Evolutionary conservation across 1,140 invertebrate genomes (phyloP).

Genomic region (Brachionus koreanus): DNA sequence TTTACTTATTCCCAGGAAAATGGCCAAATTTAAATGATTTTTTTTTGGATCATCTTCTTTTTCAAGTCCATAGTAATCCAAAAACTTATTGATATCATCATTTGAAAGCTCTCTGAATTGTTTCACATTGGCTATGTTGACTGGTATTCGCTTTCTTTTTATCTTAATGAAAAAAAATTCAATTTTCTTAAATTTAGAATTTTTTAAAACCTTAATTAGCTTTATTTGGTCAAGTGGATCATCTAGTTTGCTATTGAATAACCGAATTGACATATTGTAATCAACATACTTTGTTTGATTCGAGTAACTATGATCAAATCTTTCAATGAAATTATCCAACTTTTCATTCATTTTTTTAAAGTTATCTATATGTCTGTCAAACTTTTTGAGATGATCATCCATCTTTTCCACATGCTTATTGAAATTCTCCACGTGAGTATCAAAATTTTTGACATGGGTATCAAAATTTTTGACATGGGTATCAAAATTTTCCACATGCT

Average conservation of each 20-base stretch:
- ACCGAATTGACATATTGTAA: not conserved
- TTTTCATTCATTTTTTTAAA: too few relatives aligned
- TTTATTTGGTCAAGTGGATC: not conserved
- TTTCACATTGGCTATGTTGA: not conserved
- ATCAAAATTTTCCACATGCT: too few relatives aligned
- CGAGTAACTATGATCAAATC: not conserved
- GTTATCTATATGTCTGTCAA: too few relatives aligned
- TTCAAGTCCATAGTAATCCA: not conserved
- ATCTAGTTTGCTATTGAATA: not conserved
- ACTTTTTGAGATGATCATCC: too few relatives aligned
- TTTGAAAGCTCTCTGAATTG: not conserved
- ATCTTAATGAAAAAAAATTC: not conserved
- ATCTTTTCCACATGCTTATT: too few relatives aligned
- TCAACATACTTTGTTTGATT: not conserved
- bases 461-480: not conserved
- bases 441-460: not conserved
- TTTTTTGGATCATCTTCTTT: not conserved
- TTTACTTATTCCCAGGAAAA: not conserved
- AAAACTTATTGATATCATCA: not conserved
- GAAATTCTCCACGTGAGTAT: too few relatives aligned
- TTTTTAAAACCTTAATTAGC: not conserved
- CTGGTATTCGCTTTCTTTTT: not conserved
- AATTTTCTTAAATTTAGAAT: not conserved
- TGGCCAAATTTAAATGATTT: not conserved
- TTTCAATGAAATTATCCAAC: not conserved